phyloP scores from a whole-genome alignment of 2,113 vertebrate species.

The Cardinalis cardinalis region DNA sequence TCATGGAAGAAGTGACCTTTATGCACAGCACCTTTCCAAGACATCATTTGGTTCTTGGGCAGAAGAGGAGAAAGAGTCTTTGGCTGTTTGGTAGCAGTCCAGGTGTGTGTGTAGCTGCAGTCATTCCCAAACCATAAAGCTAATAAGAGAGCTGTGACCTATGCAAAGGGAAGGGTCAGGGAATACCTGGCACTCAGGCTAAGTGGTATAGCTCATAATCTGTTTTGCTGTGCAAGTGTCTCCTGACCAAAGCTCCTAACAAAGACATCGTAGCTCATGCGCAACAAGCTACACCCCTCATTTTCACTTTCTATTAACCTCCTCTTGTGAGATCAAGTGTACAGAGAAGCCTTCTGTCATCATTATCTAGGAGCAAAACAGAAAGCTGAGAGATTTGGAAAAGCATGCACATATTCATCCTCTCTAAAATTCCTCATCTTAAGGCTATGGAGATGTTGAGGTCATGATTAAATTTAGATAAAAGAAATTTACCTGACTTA shows the following conservation, averaged over 20 bases:
- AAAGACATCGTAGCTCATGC: constrained; percentile 27
- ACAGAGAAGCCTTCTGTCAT: constrained; percentile 15
- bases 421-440: background rate
- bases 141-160: constrained; percentile 7
- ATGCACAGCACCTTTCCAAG: background rate
- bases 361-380: constrained; percentile 8
- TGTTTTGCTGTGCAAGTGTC: background rate
- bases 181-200: background rate
- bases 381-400: background rate
- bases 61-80: background rate
- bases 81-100: background rate
- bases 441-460: background rate
- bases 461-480: background rate
- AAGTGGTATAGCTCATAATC: background rate
- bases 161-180: constrained; percentile 5
- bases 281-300: constrained; percentile 35
- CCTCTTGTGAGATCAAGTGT: constrained; percentile 38
- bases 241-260: constrained; percentile 25
- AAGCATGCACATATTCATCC: background rate
- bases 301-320: constrained; percentile 55
- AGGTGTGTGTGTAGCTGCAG: background rate
- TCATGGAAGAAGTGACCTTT: background rate
- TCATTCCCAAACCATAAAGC: constrained; percentile 1
- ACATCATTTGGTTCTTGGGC: background rate
- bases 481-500: background rate